Evolutionary conservation across 92 coral and sea anemone species (phyloP).

Genomic region (Palythoa caribaeorum): DNA sequence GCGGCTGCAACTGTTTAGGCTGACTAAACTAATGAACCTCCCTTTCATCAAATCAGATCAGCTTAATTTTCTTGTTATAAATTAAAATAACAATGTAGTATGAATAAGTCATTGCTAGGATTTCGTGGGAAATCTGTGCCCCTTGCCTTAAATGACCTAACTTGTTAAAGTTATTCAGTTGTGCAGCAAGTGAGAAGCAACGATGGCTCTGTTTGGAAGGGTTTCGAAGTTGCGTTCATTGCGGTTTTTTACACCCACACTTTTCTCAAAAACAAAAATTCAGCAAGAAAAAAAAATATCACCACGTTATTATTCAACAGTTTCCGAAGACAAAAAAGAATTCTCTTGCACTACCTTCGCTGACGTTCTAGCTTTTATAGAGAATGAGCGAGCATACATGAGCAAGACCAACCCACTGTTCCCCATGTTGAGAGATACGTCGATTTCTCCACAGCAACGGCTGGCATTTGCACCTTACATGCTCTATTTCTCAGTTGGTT

Average conservation of each 20-base stretch:
- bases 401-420: slow-evolving; percentile 35
- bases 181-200: background rate
- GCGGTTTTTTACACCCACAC: background rate
- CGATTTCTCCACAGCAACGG: slow-evolving; percentile 14
- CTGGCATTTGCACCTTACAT: slow-evolving; percentile 31
- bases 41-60: no score
- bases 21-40: no score
- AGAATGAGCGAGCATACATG: slow-evolving; percentile 7
- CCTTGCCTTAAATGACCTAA: no score
- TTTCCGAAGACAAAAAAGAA: background rate
- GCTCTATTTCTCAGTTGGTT: slow-evolving; percentile 14
- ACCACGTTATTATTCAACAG: slow-evolving; percentile 9
- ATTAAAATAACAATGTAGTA: no score
- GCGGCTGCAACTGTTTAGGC: no score
- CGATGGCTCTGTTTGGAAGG: slow-evolving; percentile 15
- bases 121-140: no score
- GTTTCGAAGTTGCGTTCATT: slow-evolving; percentile 4
- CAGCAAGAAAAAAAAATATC: background rate
- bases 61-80: no score
- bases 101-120: no score
- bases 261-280: background rate
- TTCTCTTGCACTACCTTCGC: background rate
- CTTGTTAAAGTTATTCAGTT: no score
- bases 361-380: slow-evolving; percentile 29
- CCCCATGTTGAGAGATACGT: slow-evolving; percentile 24